Percentiles rank a stretch among this genome's conserved stretches.
phyloP scores from a whole-genome alignment of 2,797 vertebrate genomes.

The Coluber constrictor region DNA sequence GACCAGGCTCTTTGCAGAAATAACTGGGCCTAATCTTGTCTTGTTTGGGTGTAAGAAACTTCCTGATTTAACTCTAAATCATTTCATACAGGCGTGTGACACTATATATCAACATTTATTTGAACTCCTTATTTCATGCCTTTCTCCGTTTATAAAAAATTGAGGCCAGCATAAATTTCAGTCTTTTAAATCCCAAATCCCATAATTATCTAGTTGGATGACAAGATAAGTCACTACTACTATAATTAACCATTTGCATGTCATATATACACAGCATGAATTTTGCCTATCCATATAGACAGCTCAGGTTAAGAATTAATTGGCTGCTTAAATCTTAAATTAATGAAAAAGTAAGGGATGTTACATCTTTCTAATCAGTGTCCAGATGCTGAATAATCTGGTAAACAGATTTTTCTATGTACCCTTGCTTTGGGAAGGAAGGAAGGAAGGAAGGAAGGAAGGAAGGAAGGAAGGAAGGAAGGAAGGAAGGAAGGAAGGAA shows the following conservation, averaged over 20 bases:
- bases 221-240: background rate
- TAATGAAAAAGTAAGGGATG: background rate
- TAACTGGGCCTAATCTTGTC: background rate
- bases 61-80: background rate
- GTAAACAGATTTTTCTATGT: background rate
- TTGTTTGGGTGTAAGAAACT: background rate
- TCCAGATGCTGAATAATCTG: background rate
- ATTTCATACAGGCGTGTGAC: background rate
- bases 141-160: background rate
- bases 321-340: background rate
- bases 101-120: background rate
- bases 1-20: background rate
- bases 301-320: background rate
- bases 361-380: background rate
- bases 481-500: too few relatives aligned
- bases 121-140: background rate
- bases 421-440: background rate
- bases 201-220: background rate
- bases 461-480: background rate
- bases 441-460: background rate
- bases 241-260: background rate
- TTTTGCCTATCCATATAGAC: background rate
- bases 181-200: background rate
- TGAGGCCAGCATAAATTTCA: background rate
- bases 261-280: background rate